These are phyloP conservation scores for Tuberolachnus salignus DNA, from an alignment of 2,888 invertebrate species.

Conservation along the genomic window DNA sequence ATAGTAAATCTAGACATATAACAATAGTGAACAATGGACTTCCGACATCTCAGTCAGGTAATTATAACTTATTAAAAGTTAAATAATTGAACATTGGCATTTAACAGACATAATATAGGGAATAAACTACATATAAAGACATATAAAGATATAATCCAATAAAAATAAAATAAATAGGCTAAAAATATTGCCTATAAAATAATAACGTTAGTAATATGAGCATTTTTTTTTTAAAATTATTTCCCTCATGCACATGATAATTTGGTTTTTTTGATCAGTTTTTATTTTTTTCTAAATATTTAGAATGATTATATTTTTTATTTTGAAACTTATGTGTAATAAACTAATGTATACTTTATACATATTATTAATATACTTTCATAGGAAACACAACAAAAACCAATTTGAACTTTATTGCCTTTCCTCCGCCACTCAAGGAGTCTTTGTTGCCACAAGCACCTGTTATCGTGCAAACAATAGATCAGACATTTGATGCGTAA, in stretches of 20 bases:
- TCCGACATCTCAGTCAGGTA: conserved; percentile 55
- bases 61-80: conserved; percentile 1
- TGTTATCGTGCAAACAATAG: conserved; percentile 67
- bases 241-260: too few relatives aligned
- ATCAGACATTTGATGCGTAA: conserved; percentile 56
- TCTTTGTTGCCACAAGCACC: conserved; percentile 68
- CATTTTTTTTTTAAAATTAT: too few relatives aligned
- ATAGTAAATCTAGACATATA: conserved; percentile 55
- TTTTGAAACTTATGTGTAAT: not conserved
- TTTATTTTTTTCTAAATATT: too few relatives aligned
- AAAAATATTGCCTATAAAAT: too few relatives aligned
- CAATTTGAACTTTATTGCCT: conserved; percentile 62
- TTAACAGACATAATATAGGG: not conserved
- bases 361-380: not conserved
- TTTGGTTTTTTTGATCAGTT: too few relatives aligned
- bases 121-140: not conserved
- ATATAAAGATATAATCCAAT: not conserved
- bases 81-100: not conserved
- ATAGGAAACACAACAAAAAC: conserved; percentile 45
- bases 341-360: not conserved
- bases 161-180: too few relatives aligned
- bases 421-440: conserved; percentile 63
- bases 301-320: too few relatives aligned
- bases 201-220: too few relatives aligned
- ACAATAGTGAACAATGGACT: conserved; percentile 54